Evolutionary conservation across 2,888 invertebrate species (phyloP), one percentile per base, ranked within the genome.

Genomic region (Pardosa pseudoannulata): DNA sequence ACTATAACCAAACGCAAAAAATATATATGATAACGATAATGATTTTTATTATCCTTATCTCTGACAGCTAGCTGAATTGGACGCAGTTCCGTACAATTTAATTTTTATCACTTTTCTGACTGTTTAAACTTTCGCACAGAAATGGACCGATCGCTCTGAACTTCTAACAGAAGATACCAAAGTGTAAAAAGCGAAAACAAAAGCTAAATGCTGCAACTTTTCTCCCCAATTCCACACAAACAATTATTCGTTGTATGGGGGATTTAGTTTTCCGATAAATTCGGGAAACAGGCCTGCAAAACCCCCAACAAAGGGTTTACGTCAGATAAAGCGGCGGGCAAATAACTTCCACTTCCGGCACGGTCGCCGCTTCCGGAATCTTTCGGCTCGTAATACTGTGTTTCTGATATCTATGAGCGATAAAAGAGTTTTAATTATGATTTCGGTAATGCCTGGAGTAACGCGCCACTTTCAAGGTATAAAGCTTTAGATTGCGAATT

Each of bases 211-310:
- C 46, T 9, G 46, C 13, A 46, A 46, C n/a, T 46, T 46, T 46
- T 16, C 9, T n/a, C 16, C 46, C 9, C n/a, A 46, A 46, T 46
- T 9, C 46, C 46, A 2, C 2, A 2, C 46, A 46, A 46, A 46
- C 46, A 46, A 46, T 46, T n/a, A 46, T 46, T 46, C n/a, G 46
- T 46, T 46, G 46, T n/a, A 16, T 46, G 16, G 46, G 16, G 46
- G 46, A 46, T 46, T 46, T 46, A 46, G 46, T 46, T 46, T 46
- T 46, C 46, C 13, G 46, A 46, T 46, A 46, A 46, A 6, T 46
- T 46, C n/a, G 46, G 46, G n/a, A 46, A 46, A 46, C 46, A 16
- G 46, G 46, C 2, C 46, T 46, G 46, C 46, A 46, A 46, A 46
- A 46, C n/a, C n/a, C n/a, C 46, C 9, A 46, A 9, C 9, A 46